Percentiles rank a stretch among this genome's conserved stretches.
Conservation (phyloP, 2,113 vertebrate genomes). For the Tricholaema leucomelas region DNA sequence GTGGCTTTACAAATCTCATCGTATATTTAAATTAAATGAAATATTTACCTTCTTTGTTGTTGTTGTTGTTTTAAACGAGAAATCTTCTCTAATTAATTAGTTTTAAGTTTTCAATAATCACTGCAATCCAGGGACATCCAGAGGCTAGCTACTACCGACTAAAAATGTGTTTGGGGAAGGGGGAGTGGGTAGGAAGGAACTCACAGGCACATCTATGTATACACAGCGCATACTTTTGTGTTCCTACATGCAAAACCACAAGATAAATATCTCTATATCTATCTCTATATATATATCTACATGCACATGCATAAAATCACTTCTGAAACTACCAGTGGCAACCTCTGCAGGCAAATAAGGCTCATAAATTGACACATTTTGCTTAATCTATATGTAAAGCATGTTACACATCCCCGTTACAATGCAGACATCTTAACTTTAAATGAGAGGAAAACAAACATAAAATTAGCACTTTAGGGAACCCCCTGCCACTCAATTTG, state of each 20-base stretch:
- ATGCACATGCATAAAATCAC: neutral
- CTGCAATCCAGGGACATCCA: neutral
- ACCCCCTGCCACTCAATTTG: conserved; percentile 72
- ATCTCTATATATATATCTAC: too few relatives aligned
- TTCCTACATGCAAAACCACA: neutral
- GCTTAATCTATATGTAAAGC: conserved; percentile 68
- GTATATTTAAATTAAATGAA: conserved; percentile 17
- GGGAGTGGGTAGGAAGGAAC: neutral
- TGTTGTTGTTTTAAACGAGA: neutral
- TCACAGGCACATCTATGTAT: neutral
- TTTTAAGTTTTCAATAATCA: neutral
- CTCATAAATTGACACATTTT: conserved; percentile 71
- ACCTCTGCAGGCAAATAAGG: conserved; percentile 55
- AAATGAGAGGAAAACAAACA: conserved; percentile 78
- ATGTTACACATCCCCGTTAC: conserved; percentile 51
- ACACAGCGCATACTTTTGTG: neutral
- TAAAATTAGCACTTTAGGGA: conserved; percentile 79
- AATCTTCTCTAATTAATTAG: neutral
- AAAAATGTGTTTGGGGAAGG: neutral
- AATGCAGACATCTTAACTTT: conserved; percentile 75
- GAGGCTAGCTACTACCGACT: neutral
- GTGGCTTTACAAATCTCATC: neutral
- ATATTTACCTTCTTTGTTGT: neutral
- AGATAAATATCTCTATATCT: too few relatives aligned
- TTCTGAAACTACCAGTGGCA: conserved; percentile 50